A percentile compares a stretch with the other conserved stretches of the same genome.
These are phyloP conservation scores for Drosophila infuscata DNA, from an alignment of 2,888 invertebrate genomes.

Conservation along the genomic window DNA sequence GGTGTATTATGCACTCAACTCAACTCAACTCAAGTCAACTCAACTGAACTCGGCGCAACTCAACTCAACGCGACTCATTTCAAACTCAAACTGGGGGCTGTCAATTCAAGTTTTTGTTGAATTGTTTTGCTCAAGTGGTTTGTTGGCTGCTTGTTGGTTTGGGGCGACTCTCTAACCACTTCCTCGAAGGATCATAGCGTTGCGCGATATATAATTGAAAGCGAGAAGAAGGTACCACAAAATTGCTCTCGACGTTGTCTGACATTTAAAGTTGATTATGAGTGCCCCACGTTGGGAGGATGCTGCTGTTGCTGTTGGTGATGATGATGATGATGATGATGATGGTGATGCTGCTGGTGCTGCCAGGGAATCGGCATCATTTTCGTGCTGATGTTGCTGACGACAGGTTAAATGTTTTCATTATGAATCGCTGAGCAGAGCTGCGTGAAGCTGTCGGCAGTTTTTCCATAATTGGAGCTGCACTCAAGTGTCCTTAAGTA, in stretches of 20 bases:
- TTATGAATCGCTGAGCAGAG: constrained; percentile 69
- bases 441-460: constrained; percentile 31
- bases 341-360: constrained; percentile 5
- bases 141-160: constrained; percentile 6
- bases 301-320: constrained; percentile 3
- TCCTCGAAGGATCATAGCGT: constrained; percentile 78
- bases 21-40: background rate
- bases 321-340: background rate
- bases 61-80: background rate
- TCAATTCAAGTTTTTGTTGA: constrained; percentile 66
- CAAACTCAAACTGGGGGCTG: constrained; percentile 36
- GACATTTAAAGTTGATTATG: constrained; percentile 71
- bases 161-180: constrained; percentile 47
- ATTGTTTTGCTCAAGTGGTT: constrained; percentile 63
- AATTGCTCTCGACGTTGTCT: constrained; percentile 60
- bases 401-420: constrained; percentile 82
- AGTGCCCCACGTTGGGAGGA: constrained; percentile 49
- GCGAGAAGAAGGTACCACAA: constrained; percentile 68
- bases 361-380: constrained; percentile 34
- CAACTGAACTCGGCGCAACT: background rate
- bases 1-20: constrained; percentile 75
- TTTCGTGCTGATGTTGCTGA: constrained; percentile 62
- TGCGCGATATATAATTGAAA: constrained; percentile 69
- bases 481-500: constrained; percentile 71
- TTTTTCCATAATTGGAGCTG: constrained; percentile 74